Evolutionary conservation across 2,113 vertebrate genomes (phyloP).

Genomic region (Lamprotornis superbus): DNA sequence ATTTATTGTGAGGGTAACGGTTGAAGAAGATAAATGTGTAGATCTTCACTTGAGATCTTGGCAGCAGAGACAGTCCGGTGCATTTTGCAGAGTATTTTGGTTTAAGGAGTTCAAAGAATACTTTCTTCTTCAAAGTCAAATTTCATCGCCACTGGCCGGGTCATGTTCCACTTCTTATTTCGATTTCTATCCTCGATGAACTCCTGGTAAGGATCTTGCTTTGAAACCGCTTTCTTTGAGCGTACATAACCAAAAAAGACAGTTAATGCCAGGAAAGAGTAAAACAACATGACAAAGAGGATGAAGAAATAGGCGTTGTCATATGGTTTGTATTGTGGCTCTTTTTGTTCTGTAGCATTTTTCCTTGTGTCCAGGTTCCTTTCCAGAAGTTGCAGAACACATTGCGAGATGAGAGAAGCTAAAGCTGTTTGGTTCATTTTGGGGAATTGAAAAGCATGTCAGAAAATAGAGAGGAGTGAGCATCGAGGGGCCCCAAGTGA

Average conservation of each 20-base stretch:
- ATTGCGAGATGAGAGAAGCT: constrained; percentile 73
- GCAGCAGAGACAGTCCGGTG: not conserved
- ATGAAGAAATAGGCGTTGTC: constrained; percentile 91
- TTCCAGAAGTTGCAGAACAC: constrained; percentile 80
- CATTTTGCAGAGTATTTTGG: constrained; percentile 23
- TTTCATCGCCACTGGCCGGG: constrained; percentile 70
- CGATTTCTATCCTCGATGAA: constrained; percentile 72
- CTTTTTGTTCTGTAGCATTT: constrained; percentile 70
- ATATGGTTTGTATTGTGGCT: constrained; percentile 79
- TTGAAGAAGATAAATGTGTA: not conserved
- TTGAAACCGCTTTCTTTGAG: constrained; percentile 77
- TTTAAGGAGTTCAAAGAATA: constrained; percentile 76
- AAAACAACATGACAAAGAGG: constrained; percentile 91
- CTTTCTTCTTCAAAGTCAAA: constrained; percentile 89
- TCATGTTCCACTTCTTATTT: constrained; percentile 76
- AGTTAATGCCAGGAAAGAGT: constrained; percentile 84
- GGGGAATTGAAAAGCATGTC: constrained; percentile 1
- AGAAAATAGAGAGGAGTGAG: constrained; percentile 40
- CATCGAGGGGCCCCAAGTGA: not conserved
- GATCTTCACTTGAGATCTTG: constrained; percentile 10
- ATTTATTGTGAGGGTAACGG: not conserved
- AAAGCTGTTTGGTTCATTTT: constrained; percentile 77
- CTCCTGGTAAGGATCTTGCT: constrained; percentile 84
- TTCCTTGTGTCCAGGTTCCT: constrained; percentile 68
- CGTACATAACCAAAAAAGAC: constrained; percentile 86